Base-by-base conservation (phyloP, 2,797 vertebrate species). In the Gobio occitaniae region DNA sequence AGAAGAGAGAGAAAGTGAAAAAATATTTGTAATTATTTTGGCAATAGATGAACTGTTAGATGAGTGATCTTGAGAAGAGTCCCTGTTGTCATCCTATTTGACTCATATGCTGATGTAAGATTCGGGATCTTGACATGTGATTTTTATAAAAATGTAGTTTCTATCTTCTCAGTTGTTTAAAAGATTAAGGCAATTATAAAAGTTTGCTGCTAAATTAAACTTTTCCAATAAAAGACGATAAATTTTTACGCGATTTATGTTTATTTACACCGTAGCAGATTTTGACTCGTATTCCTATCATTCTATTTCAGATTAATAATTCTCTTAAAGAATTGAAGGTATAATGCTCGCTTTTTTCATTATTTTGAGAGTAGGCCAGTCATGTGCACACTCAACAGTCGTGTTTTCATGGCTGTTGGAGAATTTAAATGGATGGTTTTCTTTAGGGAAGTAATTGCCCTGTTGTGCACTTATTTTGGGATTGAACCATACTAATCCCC, bases 401-500 rank as follows among this genome's bases (percentile, higher is more conserved):
- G 65, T 29, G 6, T 71, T 85, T 84, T 82, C 8, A 76, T 80
- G 75, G 9, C 21, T 56, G 21, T 66, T 81, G 47, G 2, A 41
- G 2, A 56, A 78, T 48, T 74, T 8, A 79, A 69, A 38, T 74
- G 59, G 54, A 80, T 36, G 65, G 38, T 38, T 38, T 44, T 61
- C 7, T 80, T 75, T 52, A 29, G 85, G 80, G 63, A 93, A 90
- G 88, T 93, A 78, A 93, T 93, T 96, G 93, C 86, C 94, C 91
- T 90, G 89, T 69, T 82, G 13, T 93, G 93, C 91, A 84, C 89
- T 91, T 92, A 91, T 93, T 91, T 86, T 88, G 78, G 89, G 89
- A 93, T 88, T 91, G 91, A 90, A 92, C 92, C 91, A 52, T 91
- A 94, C 94, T 96, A 96, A 96, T 93, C 89, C 91, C 68, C 72